Conservation (phyloP, 2,113 vertebrate genomes). For the Anhinga anhinga region DNA sequence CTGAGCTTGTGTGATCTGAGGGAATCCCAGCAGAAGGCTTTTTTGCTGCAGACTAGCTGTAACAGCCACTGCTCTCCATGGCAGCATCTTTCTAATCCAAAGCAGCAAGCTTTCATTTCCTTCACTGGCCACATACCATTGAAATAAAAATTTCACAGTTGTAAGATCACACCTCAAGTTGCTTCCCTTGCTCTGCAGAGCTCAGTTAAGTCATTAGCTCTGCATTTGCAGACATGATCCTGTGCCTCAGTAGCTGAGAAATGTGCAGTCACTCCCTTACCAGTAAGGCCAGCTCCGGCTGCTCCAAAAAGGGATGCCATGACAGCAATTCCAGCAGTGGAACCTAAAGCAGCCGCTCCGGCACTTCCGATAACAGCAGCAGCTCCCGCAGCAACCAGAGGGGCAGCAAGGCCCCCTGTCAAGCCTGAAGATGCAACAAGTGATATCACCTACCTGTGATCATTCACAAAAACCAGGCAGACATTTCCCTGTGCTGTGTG, state of each 20-base stretch:
- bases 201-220: background rate
- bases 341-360: slow-evolving; percentile 90
- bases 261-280: slow-evolving; percentile 51
- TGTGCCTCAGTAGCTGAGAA: background rate
- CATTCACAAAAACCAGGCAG: background rate
- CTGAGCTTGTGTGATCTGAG: background rate
- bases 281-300: slow-evolving; percentile 92
- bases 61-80: background rate
- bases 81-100: background rate
- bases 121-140: background rate
- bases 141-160: background rate
- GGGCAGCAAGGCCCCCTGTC: slow-evolving; percentile 94
- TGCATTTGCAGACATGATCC: background rate
- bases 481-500: background rate
- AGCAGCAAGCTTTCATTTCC: background rate
- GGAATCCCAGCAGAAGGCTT: background rate
- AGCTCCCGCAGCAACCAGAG: slow-evolving; percentile 89
- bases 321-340: slow-evolving; percentile 89
- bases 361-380: slow-evolving; percentile 87
- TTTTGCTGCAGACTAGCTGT: background rate
- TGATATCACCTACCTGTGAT: background rate
- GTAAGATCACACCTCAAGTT: background rate
- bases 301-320: slow-evolving; percentile 94
- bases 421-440: slow-evolving; percentile 76
- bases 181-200: background rate